phyloP scores from a whole-genome alignment of 1,140 invertebrate genomes.

The Yoshiicerus persimilis region DNA sequence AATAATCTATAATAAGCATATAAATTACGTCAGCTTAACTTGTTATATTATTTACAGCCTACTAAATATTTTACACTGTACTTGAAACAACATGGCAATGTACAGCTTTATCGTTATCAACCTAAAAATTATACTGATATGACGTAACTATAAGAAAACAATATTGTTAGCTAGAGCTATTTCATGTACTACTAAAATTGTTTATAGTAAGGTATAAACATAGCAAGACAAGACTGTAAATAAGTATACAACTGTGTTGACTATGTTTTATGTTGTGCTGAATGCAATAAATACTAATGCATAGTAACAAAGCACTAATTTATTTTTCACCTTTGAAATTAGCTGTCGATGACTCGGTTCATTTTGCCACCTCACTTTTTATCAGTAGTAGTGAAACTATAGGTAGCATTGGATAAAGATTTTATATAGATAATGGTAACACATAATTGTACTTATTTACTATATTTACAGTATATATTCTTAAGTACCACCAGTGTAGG shows the following conservation, averaged over 20 bases:
- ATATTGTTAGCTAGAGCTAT: too few species aligned
- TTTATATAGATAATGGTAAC: too few species aligned
- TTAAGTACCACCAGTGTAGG: background rate
- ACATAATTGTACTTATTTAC: too few species aligned
- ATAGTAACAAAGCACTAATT: conserved; percentile 28
- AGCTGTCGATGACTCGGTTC: conserved; percentile 37
- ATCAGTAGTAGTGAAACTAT: too few species aligned
- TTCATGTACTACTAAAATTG: too few species aligned
- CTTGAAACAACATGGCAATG: too few species aligned
- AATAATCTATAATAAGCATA: too few species aligned
- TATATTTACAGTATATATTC: background rate
- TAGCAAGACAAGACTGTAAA: background rate
- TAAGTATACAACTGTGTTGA: background rate
- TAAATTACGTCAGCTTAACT: background rate
- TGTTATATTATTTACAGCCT: background rate
- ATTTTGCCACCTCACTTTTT: conserved; percentile 20
- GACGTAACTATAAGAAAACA: too few species aligned
- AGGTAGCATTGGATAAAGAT: too few species aligned
- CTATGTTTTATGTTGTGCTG: background rate
- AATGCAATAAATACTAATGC: background rate
- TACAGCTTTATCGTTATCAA: too few species aligned
- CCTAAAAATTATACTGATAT: too few species aligned
- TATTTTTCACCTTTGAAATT: conserved; percentile 35
- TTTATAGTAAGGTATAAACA: too few species aligned
- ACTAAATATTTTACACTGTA: background rate